Evolutionary conservation across 1,140 invertebrate species (phyloP), one percentile per base, ranked within the genome.

Genomic region (Trachymyrmex septentrionalis): DNA sequence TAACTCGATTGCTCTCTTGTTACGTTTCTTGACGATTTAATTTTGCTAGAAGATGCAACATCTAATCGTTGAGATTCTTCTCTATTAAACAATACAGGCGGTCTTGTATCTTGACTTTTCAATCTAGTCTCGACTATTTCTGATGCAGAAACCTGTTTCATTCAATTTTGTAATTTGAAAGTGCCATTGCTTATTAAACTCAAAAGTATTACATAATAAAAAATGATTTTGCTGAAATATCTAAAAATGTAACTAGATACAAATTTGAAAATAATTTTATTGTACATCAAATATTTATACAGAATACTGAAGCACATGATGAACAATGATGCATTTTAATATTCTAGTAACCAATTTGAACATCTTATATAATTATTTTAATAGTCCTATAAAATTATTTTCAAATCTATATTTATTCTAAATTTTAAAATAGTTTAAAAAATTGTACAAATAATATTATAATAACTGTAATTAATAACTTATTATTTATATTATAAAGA

Each of bases 1-100:
- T 91, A 95, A 38, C 92, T 93, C 1, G 92, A 88, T 16, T 90
- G 91, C 21, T 93, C 78, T 19, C 3, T 89, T 7, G 44, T n/a
- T 12, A 30, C 21, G 12, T 30, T 30, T 27, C 34, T 57, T 24
- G 57, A 38, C 24, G 24, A 61, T 78, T 57, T 44, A 85, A 16
- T 16, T 30, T 82, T 61, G 48, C 50, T 12, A 21, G 63, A 69
- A 19, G 48, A 34, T 67, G 44, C 16, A 19, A 81, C 1, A 16
- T 61, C 14, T n/a, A 55, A 61, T 71, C 48, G 63, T 10, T 3
- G 30, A 27, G 21, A 72, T 24, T 82, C 53, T 61, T 72, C 67
- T 73, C 34, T 61, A 30, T 73, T 82, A 73, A 72, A 82, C 21
- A 0, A 34, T 34, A 21, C 34, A 44, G 66, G 34, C 34, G 67